Evolutionary conservation across 2,113 vertebrate genomes (phyloP).

Genomic region (Mus spicilegus): DNA sequence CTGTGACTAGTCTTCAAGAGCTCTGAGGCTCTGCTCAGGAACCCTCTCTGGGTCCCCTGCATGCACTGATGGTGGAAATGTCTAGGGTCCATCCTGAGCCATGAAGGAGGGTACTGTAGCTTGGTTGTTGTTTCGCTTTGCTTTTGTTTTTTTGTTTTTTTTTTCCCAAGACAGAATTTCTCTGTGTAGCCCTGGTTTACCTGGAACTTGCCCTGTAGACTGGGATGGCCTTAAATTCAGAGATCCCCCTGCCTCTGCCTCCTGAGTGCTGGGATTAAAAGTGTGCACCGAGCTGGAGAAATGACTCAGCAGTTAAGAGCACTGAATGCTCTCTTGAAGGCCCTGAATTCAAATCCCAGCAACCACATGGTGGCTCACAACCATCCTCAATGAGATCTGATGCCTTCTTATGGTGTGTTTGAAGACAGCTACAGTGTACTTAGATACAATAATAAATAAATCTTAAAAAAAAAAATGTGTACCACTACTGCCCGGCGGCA

Average conservation of each 20-base stretch:
- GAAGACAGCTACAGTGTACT: no score
- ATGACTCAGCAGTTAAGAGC: no score
- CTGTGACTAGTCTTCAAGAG: neutral
- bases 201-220: neutral
- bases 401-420: no score
- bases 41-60: neutral
- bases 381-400: no score
- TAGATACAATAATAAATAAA: no score
- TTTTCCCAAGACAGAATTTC: neutral
- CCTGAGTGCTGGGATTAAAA: neutral
- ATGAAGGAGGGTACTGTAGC: neutral
- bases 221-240: neutral
- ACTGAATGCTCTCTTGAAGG: no score
- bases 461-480: no score
- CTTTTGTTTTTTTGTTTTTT: neutral
- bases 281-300: no score
- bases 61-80: neutral
- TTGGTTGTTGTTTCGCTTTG: neutral
- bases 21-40: neutral
- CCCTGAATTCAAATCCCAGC: no score
- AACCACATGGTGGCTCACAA: no score
- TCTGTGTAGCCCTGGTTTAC: neutral
- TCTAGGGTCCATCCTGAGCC: neutral
- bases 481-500: neutral
- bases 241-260: neutral